A percentile compares a stretch with the other conserved stretches of the same genome.
Evolutionary conservation across 2,113 vertebrate genomes (phyloP).

Genomic region (Calidris pygmaea): DNA sequence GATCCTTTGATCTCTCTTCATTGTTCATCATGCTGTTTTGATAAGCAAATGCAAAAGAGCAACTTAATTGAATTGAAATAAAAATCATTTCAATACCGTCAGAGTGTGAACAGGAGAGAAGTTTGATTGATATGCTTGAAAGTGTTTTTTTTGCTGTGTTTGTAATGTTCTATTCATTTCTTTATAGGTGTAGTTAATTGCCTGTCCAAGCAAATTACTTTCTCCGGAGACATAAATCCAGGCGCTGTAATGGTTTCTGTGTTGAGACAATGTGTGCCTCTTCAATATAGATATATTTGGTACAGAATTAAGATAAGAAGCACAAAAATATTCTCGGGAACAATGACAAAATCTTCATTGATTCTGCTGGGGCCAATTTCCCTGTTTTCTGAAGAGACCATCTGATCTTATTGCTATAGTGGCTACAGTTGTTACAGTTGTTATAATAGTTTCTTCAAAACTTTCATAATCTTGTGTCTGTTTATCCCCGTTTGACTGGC

Average conservation of each 20-base stretch:
- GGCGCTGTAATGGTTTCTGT: background rate
- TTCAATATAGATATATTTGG: background rate
- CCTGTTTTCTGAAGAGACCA: background rate
- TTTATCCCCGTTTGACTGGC: background rate
- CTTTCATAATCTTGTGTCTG: background rate
- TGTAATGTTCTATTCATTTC: background rate
- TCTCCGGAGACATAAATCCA: background rate
- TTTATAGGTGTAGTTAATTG: background rate
- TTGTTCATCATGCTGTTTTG: background rate
- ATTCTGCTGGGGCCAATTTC: background rate
- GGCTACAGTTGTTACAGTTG: background rate
- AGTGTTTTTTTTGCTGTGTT: background rate
- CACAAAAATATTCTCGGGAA: background rate
- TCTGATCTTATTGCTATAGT: background rate
- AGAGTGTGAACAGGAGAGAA: background rate
- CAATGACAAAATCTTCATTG: background rate
- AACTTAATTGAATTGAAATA: background rate
- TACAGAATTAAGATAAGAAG: background rate
- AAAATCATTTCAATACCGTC: background rate
- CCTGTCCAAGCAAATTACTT: background rate
- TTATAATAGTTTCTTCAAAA: background rate
- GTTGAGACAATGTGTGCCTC: background rate
- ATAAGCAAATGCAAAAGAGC: background rate
- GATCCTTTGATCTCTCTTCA: background rate
- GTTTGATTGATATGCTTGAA: background rate